Percentiles rank a stretch among this genome's conserved stretches.
Conservation (phyloP, 2,888 invertebrate genomes). For the Lasioglossum villosulum region DNA sequence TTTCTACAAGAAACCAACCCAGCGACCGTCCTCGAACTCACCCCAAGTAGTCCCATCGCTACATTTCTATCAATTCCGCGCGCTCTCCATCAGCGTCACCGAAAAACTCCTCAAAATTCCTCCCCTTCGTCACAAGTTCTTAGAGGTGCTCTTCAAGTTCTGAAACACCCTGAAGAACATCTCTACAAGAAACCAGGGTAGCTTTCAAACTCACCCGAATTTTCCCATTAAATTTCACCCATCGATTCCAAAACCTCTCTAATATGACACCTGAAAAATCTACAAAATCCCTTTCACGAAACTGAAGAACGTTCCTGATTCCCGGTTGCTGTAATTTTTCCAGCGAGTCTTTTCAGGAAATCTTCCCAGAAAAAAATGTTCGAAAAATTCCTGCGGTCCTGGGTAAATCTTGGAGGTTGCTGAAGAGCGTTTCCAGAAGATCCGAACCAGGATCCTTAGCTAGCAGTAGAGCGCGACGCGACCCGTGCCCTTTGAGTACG, state of each 20-base stretch:
- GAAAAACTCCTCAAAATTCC: background rate
- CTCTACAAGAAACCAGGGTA: background rate
- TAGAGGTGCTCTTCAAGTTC: no score
- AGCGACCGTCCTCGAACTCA: background rate
- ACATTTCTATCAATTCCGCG: background rate
- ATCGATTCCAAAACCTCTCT: background rate
- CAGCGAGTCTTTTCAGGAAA: background rate
- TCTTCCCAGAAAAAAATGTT: background rate
- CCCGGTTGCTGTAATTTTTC: background rate
- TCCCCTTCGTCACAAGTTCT: background rate
- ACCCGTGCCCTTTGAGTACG: conserved; percentile 25
- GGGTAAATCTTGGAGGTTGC: background rate
- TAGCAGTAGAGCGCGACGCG: conserved; percentile 21
- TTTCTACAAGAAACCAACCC: background rate
- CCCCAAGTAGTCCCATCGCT: background rate
- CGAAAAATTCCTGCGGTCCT: background rate
- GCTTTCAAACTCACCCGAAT: background rate
- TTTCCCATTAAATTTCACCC: background rate
- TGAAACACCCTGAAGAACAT: background rate
- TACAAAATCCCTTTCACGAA: background rate
- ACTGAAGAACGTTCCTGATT: background rate
- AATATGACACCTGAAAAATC: background rate
- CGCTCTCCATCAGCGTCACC: background rate
- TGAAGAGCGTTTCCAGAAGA: conserved; percentile 37
- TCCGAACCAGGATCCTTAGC: conserved; percentile 34